Evolutionary conservation across 2,797 vertebrate genomes (phyloP).

Genomic region (Macroramphosus scolopax): DNA sequence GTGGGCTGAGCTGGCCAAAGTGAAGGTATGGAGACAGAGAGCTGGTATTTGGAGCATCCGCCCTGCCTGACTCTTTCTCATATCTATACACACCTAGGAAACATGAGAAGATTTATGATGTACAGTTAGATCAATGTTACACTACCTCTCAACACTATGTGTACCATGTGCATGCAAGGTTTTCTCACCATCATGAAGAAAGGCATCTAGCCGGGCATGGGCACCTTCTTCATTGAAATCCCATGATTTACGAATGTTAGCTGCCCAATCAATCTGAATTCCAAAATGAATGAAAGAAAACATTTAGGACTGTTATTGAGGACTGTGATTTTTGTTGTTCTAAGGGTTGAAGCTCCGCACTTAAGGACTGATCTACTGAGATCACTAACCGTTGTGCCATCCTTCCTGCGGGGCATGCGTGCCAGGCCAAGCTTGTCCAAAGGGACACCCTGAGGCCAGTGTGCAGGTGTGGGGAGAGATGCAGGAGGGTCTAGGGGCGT

Average conservation of each 20-base stretch:
- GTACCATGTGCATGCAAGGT: not conserved
- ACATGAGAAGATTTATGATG: not conserved
- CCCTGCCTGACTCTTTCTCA: conserved; percentile 74
- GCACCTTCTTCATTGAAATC: conserved; percentile 78
- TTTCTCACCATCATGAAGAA: conserved; percentile 72
- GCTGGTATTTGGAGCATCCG: conserved; percentile 75
- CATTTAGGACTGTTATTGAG: not conserved
- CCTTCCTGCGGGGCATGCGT: conserved; percentile 74
- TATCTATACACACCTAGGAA: conserved; percentile 71
- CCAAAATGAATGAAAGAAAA: conserved; percentile 7
- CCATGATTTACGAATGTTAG: conserved; percentile 74
- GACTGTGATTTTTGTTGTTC: not conserved
- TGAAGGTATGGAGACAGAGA: conserved; percentile 78
- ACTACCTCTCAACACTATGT: not conserved
- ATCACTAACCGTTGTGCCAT: conserved; percentile 70
- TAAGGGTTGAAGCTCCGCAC: not conserved
- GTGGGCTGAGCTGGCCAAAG: conserved; percentile 76
- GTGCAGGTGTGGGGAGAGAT: conserved; percentile 63
- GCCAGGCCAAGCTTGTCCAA: conserved; percentile 65
- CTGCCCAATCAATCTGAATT: conserved; percentile 75
- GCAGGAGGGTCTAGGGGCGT: conserved; percentile 63
- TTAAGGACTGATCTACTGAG: not conserved
- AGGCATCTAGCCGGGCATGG: conserved; percentile 59
- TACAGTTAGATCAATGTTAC: not conserved
- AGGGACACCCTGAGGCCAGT: conserved; percentile 62